Base-by-base conservation (phyloP, 92 coral and sea anemone species). In the Muricea muricata region DNA sequence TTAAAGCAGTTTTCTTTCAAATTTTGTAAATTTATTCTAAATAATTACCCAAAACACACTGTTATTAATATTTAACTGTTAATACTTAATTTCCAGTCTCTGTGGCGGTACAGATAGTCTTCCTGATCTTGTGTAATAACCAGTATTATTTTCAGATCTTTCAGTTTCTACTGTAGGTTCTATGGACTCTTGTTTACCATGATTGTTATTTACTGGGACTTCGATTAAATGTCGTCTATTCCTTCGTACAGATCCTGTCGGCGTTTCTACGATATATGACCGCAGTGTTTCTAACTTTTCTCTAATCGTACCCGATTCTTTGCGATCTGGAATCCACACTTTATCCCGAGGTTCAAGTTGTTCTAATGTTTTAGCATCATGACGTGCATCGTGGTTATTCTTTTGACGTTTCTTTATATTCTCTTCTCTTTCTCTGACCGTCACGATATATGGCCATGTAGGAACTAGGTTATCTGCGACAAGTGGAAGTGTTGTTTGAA, bases 391-490 rank as follows among this genome's bases (percentile, higher is more conserved):
- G 86, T 67, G 80, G 29, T 33, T 26, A 7, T 52, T 31, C 73
- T 78, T 58, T 45, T 86, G 85, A 66, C 71, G 45, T 37, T 28
- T 40, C 40, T 86, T 86, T 26, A 78, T 13, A 25, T 63, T 23
- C 11, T 48, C 32, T 79, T 86, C 79, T 12, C 32, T 81, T 40
- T 46, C 32, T 12, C 57, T 78, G 37, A 86, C 23, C 6, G 79
- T 50, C 17, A 45, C 80, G 25, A 78, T 23, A 37, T 87, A 46
- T 17, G 87, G 87, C 87, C 83, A 87, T 24, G 65, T 82, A 13
- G 91, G 91, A 0, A 18, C 37, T 2, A 87, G 55, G 24, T 65
- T 61, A 0, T 24, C 20, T 12, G 40, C 74, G 11, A 40, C 67
- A 6, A 41, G 40, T 57, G 87, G 81, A 17, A 87, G 54, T 9